A percentile compares a stretch with the other conserved stretches of the same genome.
These are phyloP conservation scores for Cinara cedri DNA, from an alignment of 2,888 invertebrate species.

Conservation along the genomic window DNA sequence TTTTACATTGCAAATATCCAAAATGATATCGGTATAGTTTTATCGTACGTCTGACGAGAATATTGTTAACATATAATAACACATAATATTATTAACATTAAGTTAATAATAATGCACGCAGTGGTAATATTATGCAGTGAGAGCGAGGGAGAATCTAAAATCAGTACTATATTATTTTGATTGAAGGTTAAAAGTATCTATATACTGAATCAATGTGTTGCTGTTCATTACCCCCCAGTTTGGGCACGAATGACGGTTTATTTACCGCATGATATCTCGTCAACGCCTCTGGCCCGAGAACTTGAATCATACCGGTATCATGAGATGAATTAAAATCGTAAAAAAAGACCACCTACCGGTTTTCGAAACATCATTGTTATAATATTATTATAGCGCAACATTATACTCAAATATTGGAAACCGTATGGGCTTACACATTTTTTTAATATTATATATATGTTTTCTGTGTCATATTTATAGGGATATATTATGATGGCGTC, in stretches of 20 bases:
- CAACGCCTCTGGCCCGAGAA: constrained; percentile 32
- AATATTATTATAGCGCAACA: neutral
- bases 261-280: constrained; percentile 15
- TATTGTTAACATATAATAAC: too few species aligned
- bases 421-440: neutral
- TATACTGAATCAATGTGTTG: neutral
- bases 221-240: constrained; percentile 31
- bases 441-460: too few species aligned
- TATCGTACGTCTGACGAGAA: too few species aligned
- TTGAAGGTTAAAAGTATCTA: constrained; percentile 28
- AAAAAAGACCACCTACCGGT: constrained; percentile 37
- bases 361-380: constrained; percentile 8
- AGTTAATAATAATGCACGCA: too few species aligned
- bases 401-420: neutral
- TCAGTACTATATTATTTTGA: constrained; percentile 17
- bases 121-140: too few species aligned
- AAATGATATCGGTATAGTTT: too few species aligned
- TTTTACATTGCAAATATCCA: too few species aligned
- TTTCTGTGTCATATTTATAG: too few species aligned
- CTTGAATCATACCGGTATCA: constrained; percentile 40
- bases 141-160: neutral
- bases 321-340: constrained; percentile 11
- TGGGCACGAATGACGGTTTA: constrained; percentile 25
- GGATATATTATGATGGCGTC: too few species aligned
- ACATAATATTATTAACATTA: too few species aligned